Evolutionary conservation across 2,113 vertebrate genomes (phyloP).

Genomic region (Nycticebus coucang): DNA sequence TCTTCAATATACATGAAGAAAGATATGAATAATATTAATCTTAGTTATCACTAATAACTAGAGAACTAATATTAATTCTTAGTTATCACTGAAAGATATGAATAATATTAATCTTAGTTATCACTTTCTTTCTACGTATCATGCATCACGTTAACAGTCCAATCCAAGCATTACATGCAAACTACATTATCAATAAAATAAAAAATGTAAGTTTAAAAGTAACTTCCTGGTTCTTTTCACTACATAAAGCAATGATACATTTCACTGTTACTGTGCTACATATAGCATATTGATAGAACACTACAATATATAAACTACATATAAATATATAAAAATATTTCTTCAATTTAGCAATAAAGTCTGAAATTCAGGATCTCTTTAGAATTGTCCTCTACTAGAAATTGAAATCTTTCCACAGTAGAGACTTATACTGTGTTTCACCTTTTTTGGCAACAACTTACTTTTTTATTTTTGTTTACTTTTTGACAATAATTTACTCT

Average conservation of each 20-base stretch:
- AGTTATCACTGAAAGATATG: neutral
- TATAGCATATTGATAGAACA: neutral
- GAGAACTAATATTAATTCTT: too few relatives aligned
- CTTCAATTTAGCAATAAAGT: neutral
- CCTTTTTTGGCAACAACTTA: neutral
- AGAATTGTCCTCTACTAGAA: neutral
- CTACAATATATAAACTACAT: neutral
- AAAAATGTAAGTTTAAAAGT: neutral
- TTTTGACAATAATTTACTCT: neutral
- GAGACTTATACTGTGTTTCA: neutral
- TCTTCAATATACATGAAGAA: neutral
- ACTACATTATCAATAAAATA: neutral
- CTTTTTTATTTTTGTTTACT: neutral
- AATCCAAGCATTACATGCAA: neutral
- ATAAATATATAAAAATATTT: neutral
- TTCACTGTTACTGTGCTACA: neutral
- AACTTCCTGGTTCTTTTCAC: neutral
- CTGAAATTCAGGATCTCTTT: slow-evolving; percentile 1
- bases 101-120: neutral
- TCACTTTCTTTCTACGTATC: neutral
- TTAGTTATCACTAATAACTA: neutral
- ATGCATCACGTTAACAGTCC: neutral
- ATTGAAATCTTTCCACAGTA: slow-evolving; percentile 3
- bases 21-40: too few relatives aligned
- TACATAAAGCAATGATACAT: neutral